phyloP scores from a whole-genome alignment of 2,113 vertebrate species.

The Bujurquina vittata region DNA sequence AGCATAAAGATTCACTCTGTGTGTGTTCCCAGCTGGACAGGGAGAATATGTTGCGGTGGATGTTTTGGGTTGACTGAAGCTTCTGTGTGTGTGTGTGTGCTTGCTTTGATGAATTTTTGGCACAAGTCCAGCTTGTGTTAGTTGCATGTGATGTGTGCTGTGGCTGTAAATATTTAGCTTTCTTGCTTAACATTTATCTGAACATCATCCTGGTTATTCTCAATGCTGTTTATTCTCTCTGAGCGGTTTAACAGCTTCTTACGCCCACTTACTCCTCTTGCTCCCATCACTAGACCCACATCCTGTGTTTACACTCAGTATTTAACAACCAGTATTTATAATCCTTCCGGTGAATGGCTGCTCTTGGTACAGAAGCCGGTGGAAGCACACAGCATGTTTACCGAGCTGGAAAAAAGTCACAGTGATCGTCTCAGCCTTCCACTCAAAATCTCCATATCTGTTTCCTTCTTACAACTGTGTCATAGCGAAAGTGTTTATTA shows the following conservation, averaged over 20 bases:
- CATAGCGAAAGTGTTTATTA: conserved; percentile 18
- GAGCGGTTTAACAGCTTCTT: neutral
- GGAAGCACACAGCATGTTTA: neutral
- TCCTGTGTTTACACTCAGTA: conserved; percentile 7
- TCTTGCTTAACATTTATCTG: conserved; percentile 28
- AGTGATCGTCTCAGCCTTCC: neutral
- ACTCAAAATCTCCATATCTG: neutral
- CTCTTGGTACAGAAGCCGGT: neutral
- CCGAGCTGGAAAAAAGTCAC: neutral
- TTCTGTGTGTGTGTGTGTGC: neutral
- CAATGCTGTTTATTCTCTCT: conserved; percentile 37
- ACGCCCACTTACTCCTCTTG: neutral
- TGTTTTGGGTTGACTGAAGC: neutral
- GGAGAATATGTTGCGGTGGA: neutral
- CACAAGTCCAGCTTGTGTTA: neutral
- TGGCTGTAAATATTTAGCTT: conserved; percentile 23
- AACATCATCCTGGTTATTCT: conserved; percentile 4
- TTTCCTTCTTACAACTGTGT: neutral
- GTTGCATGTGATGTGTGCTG: neutral
- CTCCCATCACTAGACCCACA: neutral
- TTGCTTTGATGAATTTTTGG: neutral
- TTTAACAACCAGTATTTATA: neutral
- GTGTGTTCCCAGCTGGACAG: neutral
- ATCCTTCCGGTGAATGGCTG: neutral
- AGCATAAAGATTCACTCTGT: neutral